phyloP scores from a whole-genome alignment of 2,113 vertebrate species.

The Melanocharis versteri region DNA sequence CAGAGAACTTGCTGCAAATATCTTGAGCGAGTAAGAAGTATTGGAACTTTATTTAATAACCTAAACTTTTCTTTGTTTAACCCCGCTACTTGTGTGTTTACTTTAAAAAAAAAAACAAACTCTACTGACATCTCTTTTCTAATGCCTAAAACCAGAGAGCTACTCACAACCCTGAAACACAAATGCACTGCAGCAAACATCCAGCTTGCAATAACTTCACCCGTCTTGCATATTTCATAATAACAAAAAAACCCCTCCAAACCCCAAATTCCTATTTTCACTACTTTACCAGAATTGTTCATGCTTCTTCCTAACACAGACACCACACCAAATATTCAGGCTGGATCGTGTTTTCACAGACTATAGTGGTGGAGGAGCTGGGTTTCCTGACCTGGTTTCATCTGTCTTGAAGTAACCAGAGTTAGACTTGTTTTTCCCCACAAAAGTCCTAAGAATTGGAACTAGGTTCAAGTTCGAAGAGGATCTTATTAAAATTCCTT shows the following conservation, averaged over 20 bases:
- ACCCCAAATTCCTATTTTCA: neutral
- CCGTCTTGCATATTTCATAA: neutral
- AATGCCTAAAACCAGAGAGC: neutral
- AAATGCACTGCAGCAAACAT: neutral
- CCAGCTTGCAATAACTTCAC: neutral
- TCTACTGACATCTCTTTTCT: neutral
- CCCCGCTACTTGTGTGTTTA: neutral
- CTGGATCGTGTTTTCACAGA: neutral
- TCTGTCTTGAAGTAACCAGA: neutral
- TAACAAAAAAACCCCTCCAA: neutral
- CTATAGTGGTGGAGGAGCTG: neutral
- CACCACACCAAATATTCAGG: neutral
- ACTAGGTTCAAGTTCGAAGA: neutral
- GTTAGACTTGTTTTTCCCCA: neutral
- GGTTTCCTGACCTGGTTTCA: neutral
- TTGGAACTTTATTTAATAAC: constrained; percentile 65
- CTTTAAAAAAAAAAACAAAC: neutral
- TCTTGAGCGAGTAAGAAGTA: constrained; percentile 48
- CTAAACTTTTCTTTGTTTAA: constrained; percentile 64
- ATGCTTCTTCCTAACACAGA: neutral
- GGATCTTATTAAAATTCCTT: neutral
- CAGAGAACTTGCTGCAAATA: constrained; percentile 52
- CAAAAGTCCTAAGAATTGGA: neutral
- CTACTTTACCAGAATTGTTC: neutral
- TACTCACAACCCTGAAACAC: neutral